phyloP scores from a whole-genome alignment of 2,888 invertebrate species.

The Aricia artaxerxes region DNA sequence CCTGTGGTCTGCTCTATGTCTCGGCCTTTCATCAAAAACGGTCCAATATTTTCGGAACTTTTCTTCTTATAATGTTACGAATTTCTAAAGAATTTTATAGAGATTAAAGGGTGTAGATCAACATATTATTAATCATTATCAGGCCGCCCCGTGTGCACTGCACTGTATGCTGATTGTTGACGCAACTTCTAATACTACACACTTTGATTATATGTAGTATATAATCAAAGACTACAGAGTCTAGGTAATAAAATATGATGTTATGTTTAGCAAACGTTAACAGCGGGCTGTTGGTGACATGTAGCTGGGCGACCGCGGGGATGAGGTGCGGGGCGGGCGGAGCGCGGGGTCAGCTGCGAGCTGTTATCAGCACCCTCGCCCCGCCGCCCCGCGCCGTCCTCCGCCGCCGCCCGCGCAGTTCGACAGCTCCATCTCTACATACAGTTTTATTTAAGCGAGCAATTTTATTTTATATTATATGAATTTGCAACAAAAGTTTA shows the following conservation, averaged over 20 bases:
- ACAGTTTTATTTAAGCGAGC: constrained; percentile 17
- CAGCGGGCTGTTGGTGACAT: neutral
- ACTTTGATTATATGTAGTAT: too few species aligned
- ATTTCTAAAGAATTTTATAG: too few species aligned
- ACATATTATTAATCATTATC: too few species aligned
- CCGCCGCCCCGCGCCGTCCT: constrained; percentile 37
- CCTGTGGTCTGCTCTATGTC: too few species aligned
- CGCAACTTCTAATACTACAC: neutral
- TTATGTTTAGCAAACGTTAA: neutral
- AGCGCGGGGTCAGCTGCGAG: constrained; percentile 55
- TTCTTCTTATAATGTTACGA: too few species aligned
- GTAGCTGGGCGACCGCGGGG: neutral
- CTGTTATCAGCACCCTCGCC: constrained; percentile 51
- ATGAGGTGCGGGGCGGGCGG: constrained; percentile 32
- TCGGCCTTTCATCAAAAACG: too few species aligned
- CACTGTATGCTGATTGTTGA: neutral
- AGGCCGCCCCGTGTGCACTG: too few species aligned
- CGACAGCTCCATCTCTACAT: constrained; percentile 38
- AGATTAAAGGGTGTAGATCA: too few species aligned
- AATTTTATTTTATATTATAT: neutral
- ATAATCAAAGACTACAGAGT: neutral
- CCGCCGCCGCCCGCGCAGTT: constrained; percentile 43
- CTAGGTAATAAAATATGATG: neutral
- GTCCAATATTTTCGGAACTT: too few species aligned
- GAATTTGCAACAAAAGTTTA: too few species aligned